phyloP scores from a whole-genome alignment of 2,888 invertebrate genomes.

The Eristalis intricaria region DNA sequence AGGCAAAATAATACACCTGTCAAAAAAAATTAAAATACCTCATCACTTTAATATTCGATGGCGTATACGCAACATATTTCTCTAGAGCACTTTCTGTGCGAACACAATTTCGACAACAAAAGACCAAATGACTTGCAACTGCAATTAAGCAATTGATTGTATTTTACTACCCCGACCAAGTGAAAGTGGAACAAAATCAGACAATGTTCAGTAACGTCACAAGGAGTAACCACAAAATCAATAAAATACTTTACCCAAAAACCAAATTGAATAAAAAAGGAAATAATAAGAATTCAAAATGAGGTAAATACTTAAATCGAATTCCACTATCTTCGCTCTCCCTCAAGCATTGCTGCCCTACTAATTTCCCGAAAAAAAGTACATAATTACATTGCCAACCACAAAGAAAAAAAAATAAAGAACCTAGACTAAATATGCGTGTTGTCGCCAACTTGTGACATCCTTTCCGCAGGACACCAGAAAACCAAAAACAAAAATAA shows the following conservation, averaged over 20 bases:
- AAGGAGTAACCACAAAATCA: slow-evolving; percentile 61
- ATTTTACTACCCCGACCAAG: background rate
- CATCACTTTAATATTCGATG: background rate
- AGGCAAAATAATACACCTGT: too few species aligned
- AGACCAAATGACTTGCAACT: background rate
- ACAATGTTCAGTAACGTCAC: slow-evolving; percentile 39
- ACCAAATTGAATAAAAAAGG: slow-evolving; percentile 30
- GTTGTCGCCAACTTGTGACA: slow-evolving; percentile 71
- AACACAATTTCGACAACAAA: slow-evolving; percentile 1
- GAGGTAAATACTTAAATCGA: slow-evolving; percentile 65
- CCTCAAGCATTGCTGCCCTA: slow-evolving; percentile 1
- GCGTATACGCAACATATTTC: slow-evolving; percentile 41
- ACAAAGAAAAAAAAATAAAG: slow-evolving; percentile 17
- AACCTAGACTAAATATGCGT: slow-evolving; percentile 71
- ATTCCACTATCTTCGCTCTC: slow-evolving; percentile 21
- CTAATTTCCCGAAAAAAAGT: slow-evolving; percentile 43
- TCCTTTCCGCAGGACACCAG: slow-evolving; percentile 68
- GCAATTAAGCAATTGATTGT: slow-evolving; percentile 4
- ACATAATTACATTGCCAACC: slow-evolving; percentile 69
- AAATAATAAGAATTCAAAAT: slow-evolving; percentile 36
- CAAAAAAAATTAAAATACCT: too few species aligned
- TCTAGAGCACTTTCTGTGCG: background rate
- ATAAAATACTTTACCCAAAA: slow-evolving; percentile 55
- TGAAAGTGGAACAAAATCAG: slow-evolving; percentile 32
- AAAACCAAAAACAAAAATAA: slow-evolving; percentile 22